Conservation (phyloP, 2,113 vertebrate genomes). For the Nothobranchius kuhntae region DNA sequence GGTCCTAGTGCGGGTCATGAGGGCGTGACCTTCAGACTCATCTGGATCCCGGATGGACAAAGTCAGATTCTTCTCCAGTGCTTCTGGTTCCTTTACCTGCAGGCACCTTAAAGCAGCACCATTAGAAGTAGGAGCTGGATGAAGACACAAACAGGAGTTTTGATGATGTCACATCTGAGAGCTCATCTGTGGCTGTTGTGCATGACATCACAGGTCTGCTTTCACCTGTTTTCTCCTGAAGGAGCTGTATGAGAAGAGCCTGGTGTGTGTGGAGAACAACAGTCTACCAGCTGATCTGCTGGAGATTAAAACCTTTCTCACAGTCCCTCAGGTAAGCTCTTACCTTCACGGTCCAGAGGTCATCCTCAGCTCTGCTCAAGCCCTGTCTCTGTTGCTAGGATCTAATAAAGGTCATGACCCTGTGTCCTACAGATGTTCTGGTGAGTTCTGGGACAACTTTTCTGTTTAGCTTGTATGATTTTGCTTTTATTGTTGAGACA, state of each 20-base stretch:
- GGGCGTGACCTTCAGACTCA: too few relatives aligned
- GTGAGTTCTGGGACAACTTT: slow-evolving; percentile 72
- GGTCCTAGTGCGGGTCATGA: too few relatives aligned
- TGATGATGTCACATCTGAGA: too few relatives aligned
- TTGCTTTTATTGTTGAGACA: not conserved
- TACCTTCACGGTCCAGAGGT: not conserved
- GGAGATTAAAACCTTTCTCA: slow-evolving; percentile 87
- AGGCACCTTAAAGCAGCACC: too few relatives aligned
- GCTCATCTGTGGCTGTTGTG: too few relatives aligned
- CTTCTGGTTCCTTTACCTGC: too few relatives aligned
- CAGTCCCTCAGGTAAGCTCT: slow-evolving; percentile 85
- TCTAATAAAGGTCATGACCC: slow-evolving; percentile 91
- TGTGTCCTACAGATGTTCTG: slow-evolving; percentile 87
- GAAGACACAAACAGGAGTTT: too few relatives aligned
- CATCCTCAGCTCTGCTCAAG: not conserved
- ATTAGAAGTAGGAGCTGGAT: too few relatives aligned
- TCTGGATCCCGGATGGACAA: too few relatives aligned
- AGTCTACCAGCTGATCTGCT: slow-evolving; percentile 86
- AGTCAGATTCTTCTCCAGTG: too few relatives aligned
- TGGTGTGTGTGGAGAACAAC: slow-evolving; percentile 84
- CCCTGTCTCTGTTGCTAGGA: slow-evolving; percentile 73
- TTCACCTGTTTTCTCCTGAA: slow-evolving; percentile 44
- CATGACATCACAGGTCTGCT: not conserved
- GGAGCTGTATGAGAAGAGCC: slow-evolving; percentile 92
- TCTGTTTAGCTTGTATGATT: not conserved